Evolutionary conservation across 2,113 vertebrate genomes (phyloP).

Genomic region (Cariama cristata): DNA sequence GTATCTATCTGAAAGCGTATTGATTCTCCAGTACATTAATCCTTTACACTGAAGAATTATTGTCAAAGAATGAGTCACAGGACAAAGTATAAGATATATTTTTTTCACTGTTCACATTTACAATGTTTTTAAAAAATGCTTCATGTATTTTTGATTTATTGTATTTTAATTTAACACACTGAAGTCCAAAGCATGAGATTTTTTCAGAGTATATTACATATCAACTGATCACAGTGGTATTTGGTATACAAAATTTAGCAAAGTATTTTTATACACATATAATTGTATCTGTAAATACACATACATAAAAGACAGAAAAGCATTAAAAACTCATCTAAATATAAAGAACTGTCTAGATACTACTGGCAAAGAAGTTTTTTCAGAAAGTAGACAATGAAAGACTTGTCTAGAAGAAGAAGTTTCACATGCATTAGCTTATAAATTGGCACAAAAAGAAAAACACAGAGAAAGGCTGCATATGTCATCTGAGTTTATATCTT

Average conservation of each 20-base stretch:
- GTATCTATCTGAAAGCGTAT: conserved; percentile 74
- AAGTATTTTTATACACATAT: neutral
- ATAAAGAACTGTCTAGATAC: neutral
- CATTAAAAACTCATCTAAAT: neutral
- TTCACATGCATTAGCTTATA: neutral
- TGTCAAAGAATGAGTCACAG: conserved; percentile 71
- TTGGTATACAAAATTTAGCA: neutral
- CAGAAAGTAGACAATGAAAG: neutral
- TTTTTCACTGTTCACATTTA: conserved; percentile 16
- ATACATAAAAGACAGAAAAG: neutral
- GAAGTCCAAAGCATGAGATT: neutral
- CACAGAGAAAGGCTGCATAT: neutral
- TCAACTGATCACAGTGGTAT: neutral
- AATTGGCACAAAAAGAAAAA: neutral
- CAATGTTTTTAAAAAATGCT: neutral
- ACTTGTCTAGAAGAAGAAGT: neutral
- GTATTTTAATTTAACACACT: neutral
- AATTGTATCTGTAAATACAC: neutral
- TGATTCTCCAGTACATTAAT: conserved; percentile 75
- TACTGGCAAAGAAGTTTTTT: neutral
- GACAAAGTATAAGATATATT: conserved; percentile 56
- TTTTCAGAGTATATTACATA: neutral
- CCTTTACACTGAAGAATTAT: conserved; percentile 71
- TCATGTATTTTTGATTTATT: conserved; percentile 2
- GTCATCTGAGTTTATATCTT: neutral